These are phyloP conservation scores for Callinectes sapidus DNA, from an alignment of 2,888 invertebrate genomes.

Conservation along the genomic window DNA sequence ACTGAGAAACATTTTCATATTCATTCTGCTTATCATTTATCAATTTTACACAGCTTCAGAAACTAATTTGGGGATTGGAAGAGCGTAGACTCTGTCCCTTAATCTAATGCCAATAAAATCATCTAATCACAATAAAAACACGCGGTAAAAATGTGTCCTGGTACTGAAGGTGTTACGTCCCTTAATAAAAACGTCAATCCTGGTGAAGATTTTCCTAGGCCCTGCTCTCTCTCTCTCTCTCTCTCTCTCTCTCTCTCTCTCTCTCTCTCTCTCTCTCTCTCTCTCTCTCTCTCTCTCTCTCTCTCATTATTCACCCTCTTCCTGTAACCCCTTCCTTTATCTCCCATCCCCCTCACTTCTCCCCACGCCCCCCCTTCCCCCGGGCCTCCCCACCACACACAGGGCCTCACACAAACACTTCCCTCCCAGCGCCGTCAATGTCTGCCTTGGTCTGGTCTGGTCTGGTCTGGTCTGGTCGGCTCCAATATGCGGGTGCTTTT, in stretches of 20 bases:
- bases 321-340: not conserved
- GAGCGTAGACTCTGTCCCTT: too few relatives aligned
- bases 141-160: too few relatives aligned
- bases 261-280: conserved; percentile 33
- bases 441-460: conserved; percentile 14
- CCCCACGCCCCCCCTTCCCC: conserved; percentile 6
- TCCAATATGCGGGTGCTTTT: conserved; percentile 56
- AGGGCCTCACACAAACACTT: not conserved
- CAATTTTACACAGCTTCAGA: too few relatives aligned
- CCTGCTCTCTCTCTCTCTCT: not conserved
- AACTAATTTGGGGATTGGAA: too few relatives aligned
- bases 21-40: too few relatives aligned
- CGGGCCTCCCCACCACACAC: not conserved
- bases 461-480: conserved; percentile 33
- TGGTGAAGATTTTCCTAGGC: not conserved
- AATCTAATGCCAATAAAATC: too few relatives aligned
- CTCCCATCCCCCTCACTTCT: not conserved
- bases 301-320: not conserved
- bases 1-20: too few relatives aligned
- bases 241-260: not conserved
- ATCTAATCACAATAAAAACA: too few relatives aligned
- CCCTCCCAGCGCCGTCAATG: not conserved
- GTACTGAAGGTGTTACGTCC: too few relatives aligned
- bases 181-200: too few relatives aligned
- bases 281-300: not conserved